These are phyloP conservation scores for Drosophila recens DNA, from an alignment of 2,888 invertebrate genomes.

Conservation along the genomic window DNA sequence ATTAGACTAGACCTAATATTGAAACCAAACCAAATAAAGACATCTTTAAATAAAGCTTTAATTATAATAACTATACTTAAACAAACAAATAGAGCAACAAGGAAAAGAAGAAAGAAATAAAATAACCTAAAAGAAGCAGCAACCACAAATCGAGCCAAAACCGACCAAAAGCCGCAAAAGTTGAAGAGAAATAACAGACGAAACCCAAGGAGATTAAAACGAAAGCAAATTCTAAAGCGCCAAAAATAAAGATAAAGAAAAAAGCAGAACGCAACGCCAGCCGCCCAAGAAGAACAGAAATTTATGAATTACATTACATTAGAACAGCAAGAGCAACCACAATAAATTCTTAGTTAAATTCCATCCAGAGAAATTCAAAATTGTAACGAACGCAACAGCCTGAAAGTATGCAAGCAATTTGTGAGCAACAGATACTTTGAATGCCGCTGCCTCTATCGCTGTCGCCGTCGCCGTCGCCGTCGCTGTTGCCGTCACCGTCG, in stretches of 20 bases:
- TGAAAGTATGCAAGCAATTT: conserved; percentile 43
- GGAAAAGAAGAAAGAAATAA: conserved; percentile 3
- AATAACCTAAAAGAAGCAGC: conserved; percentile 22
- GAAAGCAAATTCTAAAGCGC: conserved; percentile 27
- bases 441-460: neutral
- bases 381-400: conserved; percentile 22
- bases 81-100: conserved; percentile 13
- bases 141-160: conserved; percentile 57
- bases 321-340: conserved; percentile 30
- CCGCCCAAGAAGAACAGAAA: conserved; percentile 77
- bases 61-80: conserved; percentile 20
- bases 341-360: conserved; percentile 64
- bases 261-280: conserved; percentile 76
- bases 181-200: conserved; percentile 24
- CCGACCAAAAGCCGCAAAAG: conserved; percentile 58
- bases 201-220: conserved; percentile 17
- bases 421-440: conserved; percentile 25
- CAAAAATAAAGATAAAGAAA: conserved; percentile 17
- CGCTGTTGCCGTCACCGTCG: neutral
- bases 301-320: conserved; percentile 31
- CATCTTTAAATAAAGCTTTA: conserved; percentile 44
- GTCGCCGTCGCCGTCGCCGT: conserved; percentile 10
- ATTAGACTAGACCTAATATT: conserved; percentile 33
- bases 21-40: conserved; percentile 29
- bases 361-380: conserved; percentile 62